Evolutionary conservation across 2,888 invertebrate genomes (phyloP), one percentile per base, ranked within the genome.

Genomic region (Lymantria dispar): DNA sequence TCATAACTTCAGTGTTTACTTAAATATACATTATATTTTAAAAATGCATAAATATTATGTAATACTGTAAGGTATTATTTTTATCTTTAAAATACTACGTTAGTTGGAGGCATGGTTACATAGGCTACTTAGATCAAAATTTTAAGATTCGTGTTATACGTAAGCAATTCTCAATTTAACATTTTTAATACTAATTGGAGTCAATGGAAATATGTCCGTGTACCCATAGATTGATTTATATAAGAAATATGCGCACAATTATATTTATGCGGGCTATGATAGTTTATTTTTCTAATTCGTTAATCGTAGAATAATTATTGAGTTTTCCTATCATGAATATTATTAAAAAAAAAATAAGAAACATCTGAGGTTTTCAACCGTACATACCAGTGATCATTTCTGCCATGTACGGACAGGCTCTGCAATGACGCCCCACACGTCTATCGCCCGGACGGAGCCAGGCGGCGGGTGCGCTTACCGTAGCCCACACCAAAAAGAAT

Each of bases 81-180:
- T 55, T 58, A 57, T 61, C 58, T 13, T 51, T 47, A 58, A 22
- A 61, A 67, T 65, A 61, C 45, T 45, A 60, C 62, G 43, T 62
- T 70, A 72, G 65, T 59, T 62, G 44, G 48, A 56, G 53, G 74
- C 74, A 64, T 79, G 76, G n/a, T 78, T 74, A 59, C 43, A 72
- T 78, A 78, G 22, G 75, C 77, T 59, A 43, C 2, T 65, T 73
- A 71, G 67, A 64, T 56, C 43, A 50, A 33, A 61, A 46, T 50
- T 70, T 64, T 64, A 74, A 68, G 60, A 70, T 69, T 74, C 70
- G 58, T 67, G 57, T 74, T 60, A 53, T 45, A 45, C 42, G 41
- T 56, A 58, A 68, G 54, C 47, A 33, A 69, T 65, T 67, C 60
- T 70, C 64, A 61, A 65, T 68, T 66, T 64, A 54, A 68, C 60